Evolutionary conservation across 2,888 invertebrate genomes (phyloP), one percentile per base, ranked within the genome.

Genomic region (Plebejus melissa): DNA sequence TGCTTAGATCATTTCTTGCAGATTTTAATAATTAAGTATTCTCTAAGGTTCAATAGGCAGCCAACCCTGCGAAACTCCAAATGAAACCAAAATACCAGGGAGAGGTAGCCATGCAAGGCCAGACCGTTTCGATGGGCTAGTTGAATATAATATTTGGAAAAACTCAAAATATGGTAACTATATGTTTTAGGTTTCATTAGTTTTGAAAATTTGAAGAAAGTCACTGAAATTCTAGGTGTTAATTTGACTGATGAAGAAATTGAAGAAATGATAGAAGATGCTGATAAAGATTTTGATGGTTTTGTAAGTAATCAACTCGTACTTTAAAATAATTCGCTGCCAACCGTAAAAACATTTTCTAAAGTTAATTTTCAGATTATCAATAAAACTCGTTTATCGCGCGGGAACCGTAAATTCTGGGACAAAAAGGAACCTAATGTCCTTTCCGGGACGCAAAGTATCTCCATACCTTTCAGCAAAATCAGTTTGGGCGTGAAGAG

Each of bases 201-300:
- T 80, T 90, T 89, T 71, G 91, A 93, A 0, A 91, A 92, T 77
- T 77, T 94, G 4, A 93, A 91, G 79, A 77, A 81, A 13, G 92
- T 93, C 0, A 85, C 89, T 0, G 79, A 87, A 65, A 85, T 90
- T 13, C 83, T 94, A 2, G 90, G 86, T 0, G 83, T 83, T 4
- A 78, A 84, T 79, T 80, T 93, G 32, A 88, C 90, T 7, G 94
- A 94, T 79, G 91, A 94, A 82, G 91, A 94, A 83, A 91, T 94
- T 54, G 88, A 91, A 57, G 94, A 94, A 80, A 93, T 94, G 93
- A 85, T 94, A 4, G 91, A 93, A 74, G 92, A 92, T 74, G 93
- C 92, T 11, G 94, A 94, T 79, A 91, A 88, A 79, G 90, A 93
- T 78, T 88, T 85, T 57, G 93, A 93, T 80, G 88, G 90, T 22